A percentile compares a stretch with the other conserved stretches of the same genome.
These are phyloP conservation scores for Petrocephalus microphthalmus DNA, from an alignment of 2,113 vertebrate genomes.

Conservation along the genomic window DNA sequence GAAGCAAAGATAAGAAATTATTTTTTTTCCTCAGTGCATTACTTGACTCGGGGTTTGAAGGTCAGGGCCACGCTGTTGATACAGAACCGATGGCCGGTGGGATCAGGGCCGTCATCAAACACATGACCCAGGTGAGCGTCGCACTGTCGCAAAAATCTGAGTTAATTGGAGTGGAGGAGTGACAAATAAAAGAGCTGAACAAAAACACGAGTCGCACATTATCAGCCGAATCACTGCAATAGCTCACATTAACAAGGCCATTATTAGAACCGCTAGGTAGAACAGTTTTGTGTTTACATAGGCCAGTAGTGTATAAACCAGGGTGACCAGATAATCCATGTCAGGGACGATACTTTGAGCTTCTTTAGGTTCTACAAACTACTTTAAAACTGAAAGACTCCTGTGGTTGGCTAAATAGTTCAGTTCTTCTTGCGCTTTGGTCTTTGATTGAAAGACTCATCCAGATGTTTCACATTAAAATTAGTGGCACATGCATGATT, in stretches of 20 bases:
- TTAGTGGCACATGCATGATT: neutral
- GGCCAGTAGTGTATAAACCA: neutral
- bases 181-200: neutral
- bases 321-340: neutral
- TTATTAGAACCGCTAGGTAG: neutral
- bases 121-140: conserved; percentile 82
- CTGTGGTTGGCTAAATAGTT: neutral
- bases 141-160: conserved; percentile 57
- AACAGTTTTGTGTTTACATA: neutral
- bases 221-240: neutral
- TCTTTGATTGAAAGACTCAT: no score
- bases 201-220: neutral
- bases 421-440: neutral
- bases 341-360: neutral
- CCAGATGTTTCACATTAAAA: neutral
- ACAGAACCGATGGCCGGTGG: conserved; percentile 80
- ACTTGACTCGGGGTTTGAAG: conserved; percentile 62
- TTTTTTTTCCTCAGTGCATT: neutral
- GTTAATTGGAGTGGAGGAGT: neutral
- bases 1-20: neutral
- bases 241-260: neutral
- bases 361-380: neutral
- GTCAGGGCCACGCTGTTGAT: conserved; percentile 79
- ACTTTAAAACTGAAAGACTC: neutral
- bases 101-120: conserved; percentile 78